A percentile compares a stretch with the other conserved stretches of the same genome.
These are phyloP conservation scores for Delichon dasypus DNA, from an alignment of 2,797 vertebrate genomes.

Conservation along the genomic window DNA sequence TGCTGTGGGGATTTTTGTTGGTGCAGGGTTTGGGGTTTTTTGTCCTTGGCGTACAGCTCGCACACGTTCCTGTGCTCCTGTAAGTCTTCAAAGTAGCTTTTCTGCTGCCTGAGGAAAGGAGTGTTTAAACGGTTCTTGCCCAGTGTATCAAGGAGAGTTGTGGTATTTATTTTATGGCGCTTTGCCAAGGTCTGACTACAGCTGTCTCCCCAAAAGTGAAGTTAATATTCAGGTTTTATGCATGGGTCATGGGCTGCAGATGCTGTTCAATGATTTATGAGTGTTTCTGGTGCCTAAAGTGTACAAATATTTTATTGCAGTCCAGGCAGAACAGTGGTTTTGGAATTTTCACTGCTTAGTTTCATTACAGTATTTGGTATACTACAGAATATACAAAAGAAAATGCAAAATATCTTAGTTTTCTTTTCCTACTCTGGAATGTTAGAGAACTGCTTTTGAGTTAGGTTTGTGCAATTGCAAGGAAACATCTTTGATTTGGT, in stretches of 20 bases:
- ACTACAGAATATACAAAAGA: background rate
- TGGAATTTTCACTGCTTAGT: background rate
- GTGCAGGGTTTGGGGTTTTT: background rate
- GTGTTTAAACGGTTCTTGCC: background rate
- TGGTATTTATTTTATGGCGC: background rate
- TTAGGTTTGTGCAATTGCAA: background rate
- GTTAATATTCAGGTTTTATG: background rate
- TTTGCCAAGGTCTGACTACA: background rate
- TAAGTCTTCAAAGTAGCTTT: background rate
- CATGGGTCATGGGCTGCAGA: background rate
- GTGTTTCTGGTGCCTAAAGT: background rate
- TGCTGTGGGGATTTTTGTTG: too few species aligned
- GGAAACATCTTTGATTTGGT: background rate
- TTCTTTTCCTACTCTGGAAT: background rate
- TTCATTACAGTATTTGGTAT: background rate
- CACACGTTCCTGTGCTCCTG: accelerated
- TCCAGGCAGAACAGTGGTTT: background rate
- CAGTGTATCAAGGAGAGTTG: background rate
- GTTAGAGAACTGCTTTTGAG: background rate
- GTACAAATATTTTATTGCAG: background rate
- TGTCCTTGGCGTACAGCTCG: background rate
- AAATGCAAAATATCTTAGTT: background rate
- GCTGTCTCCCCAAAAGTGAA: background rate
- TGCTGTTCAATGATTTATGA: background rate
- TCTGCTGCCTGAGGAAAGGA: background rate